Evolutionary conservation across 2,797 vertebrate genomes (phyloP), one percentile per base, ranked within the genome.

Genomic region (Knipowitschia caucasica): DNA sequence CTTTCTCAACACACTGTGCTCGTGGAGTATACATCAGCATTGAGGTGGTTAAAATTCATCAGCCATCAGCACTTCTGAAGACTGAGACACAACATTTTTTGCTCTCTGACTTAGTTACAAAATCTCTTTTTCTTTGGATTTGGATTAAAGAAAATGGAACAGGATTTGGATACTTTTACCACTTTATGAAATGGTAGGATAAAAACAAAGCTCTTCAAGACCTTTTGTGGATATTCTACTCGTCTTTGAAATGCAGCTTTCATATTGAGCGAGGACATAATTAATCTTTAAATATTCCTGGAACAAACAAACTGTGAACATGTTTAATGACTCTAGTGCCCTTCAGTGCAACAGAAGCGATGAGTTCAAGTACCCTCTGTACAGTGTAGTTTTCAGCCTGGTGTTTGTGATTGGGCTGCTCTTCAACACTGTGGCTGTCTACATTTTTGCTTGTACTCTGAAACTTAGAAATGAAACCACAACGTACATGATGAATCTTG

Each of bases 401-500:
- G 95, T 99, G 42, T 99, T 99, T 82, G 71, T 96, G 1, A 62
- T 98, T 0, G 97, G 97, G 53, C 82, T 99, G 55, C 18, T 95
- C 61, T 90, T 96, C 43, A 99, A 99, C 71, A 81, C 91, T 27
- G 81, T 88, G 14, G 94, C 97, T 0, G 79, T 96, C n/a, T 97
- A 98, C 59, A 95, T 99, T 65, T 99, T 99, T 33, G 65, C 64
- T 24, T 96, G 91, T 7, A 89, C 89, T 0, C 76, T 99, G 39
- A 98, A 98, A 83, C 55, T 95, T 43, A 76, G 89, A 45, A 99
- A 98, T 0, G 97, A 99, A 83, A 98, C 97, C 11, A 99, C 94
- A 0, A 99, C 93, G 0, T 99, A 97, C 79, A 99, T 99, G 97
- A 90, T 98, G 23, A 99, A 99, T 51, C 89, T 99, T 0, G 89